phyloP scores from a whole-genome alignment of 53 echinoderm and acorn worm genomes.

The Echinometra lucunter region DNA sequence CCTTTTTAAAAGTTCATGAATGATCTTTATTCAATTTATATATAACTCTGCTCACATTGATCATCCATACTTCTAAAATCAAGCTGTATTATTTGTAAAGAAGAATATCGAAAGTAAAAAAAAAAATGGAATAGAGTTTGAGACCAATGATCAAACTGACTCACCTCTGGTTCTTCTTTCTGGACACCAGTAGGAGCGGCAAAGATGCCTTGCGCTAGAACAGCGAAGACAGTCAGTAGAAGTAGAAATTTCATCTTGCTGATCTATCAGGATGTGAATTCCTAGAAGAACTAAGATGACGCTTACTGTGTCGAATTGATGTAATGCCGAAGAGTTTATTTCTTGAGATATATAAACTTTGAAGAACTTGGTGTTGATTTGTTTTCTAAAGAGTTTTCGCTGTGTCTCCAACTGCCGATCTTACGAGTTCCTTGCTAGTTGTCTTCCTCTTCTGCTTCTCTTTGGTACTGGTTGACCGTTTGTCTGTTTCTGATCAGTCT shows the following conservation, averaged over 20 bases:
- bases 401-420: neutral
- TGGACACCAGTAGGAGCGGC: neutral
- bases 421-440: neutral
- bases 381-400: neutral
- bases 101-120: no score
- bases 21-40: no score
- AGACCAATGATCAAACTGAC: neutral
- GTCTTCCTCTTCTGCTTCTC: neutral
- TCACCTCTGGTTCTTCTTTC: conserved; percentile 19
- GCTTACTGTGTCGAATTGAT: neutral
- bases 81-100: no score
- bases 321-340: neutral
- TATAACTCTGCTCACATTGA: no score
- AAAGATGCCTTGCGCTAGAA: conserved; percentile 13
- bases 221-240: conserved; percentile 24
- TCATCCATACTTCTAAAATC: no score
- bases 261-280: neutral
- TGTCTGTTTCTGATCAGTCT: conserved; percentile 8
- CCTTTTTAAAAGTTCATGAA: no score
- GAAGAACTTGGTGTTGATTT: neutral
- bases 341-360: neutral
- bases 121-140: no score
- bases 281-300: neutral
- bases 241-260: conserved; percentile 8
- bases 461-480: neutral